Evolutionary conservation across 2,888 invertebrate genomes (phyloP), one percentile per base, ranked within the genome.

Genomic region (Aleiodes testaceus): DNA sequence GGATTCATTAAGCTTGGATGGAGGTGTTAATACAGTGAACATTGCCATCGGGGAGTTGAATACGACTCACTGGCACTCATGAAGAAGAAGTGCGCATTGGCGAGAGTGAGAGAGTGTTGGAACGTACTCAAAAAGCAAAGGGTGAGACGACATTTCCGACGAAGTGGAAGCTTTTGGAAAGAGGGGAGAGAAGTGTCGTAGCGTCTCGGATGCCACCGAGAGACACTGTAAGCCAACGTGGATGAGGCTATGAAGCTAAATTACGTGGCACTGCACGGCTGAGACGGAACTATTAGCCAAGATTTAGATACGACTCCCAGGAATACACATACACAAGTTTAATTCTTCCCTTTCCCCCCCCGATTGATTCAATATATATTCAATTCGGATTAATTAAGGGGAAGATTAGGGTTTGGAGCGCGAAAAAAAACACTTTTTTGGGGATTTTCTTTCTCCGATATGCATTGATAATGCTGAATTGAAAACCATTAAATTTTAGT

Each of bases 21-120:
- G 81, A 84, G 84, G 85, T 84, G 85, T 85, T 85, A 85, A 85
- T 85, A 85, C 81, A 83, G 81, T 80, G 84, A 85, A 83, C 80
- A 83, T 83, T 82, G 79, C 81, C 81, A 77, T 75, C 76, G 79
- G 79, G 59, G 79, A 82, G 73, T 79, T 66, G 63, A 72, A 63
- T 72, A 76, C 71, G 75, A 76, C 77, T 78, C 36, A 36, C 76
- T 75, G 72, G 59, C 75, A 70, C 66, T 68, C 72, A 68, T 67
- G 69, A 44, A 42, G 14, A 45, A 7, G 12, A 69, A 1, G 5
- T 61, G 65, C 36, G 30, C 16, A 70, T 59, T 66, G 59, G 55
- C 44, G 63, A 47, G 22, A 12, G 22, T 12, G 52, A 7, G 44
- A n/a, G n/a, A 44, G 45, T 30, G 59, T 42, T 14, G 61, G 64